Evolutionary conservation across 2,888 invertebrate species (phyloP), one percentile per base, ranked within the genome.

Genomic region (Drosophila conformis): DNA sequence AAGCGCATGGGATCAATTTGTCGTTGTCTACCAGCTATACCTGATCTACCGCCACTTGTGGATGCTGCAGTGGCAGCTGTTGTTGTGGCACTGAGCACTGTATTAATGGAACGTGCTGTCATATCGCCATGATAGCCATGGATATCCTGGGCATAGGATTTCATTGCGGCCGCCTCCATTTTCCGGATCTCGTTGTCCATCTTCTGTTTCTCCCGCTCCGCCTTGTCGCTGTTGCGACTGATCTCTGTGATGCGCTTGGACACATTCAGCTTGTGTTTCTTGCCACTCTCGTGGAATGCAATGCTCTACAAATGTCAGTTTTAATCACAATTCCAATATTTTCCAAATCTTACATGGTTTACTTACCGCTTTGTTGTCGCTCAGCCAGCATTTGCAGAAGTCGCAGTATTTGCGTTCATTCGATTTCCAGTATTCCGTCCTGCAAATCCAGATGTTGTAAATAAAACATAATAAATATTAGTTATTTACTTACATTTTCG

Each of bases 381-480:
- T 97, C 88, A 98, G 97, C 99, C 99, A 99, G 92, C 99, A 99
- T 93, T 99, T 99, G 94, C 99, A 99, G 93, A 98, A 98, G 83
- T 99, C 98, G 92, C 99, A 99, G 93, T 96, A 99, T 93, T 99
- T 99, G 75, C 97, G 95, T 0, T 97, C 97, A 91, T 98, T 97
- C 31, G 99, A 99, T 93, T 98, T 98, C 99, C 99, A 99, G 92
- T 97, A 98, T 84, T 98, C 98, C 4, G 98, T 96, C 98, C 98
- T 98, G 93, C 56, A 94, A 53, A 27, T 2, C 6, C 0, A 21
- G 40, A 27, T 40, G 29, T 35, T 29, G 4, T 18, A 1, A 3
- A 2, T 0, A 38, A 31, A 31, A 27, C 2, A 29, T 0, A 46
- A 2, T 13, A 1, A 35, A 52, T n/a, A 31, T 25, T 11, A n/a